phyloP scores from a whole-genome alignment of 2,888 invertebrate species.

The Cheiracanthium punctorium region DNA sequence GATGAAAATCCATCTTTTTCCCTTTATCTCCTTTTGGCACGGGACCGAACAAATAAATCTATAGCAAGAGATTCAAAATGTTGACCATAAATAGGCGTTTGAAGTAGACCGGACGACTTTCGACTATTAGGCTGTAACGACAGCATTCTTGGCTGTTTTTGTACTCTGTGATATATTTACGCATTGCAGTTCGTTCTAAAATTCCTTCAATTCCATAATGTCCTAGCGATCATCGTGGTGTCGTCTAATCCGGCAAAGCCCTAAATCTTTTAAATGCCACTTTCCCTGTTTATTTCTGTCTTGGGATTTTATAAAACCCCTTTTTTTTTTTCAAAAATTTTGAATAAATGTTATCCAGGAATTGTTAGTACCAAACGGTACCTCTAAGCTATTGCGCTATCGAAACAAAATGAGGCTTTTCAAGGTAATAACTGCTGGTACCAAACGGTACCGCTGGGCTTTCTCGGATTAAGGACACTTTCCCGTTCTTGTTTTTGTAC shows the following conservation, averaged over 20 bases:
- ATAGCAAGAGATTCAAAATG: no score
- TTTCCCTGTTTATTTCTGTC: no score
- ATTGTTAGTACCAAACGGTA: no score
- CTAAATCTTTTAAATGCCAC: no score
- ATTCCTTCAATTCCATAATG: no score
- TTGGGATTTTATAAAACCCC: no score
- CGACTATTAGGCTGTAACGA: neutral
- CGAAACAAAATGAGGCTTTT: no score
- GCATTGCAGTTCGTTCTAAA: neutral
- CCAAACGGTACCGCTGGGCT: neutral
- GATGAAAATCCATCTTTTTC: neutral
- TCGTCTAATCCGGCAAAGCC: no score
- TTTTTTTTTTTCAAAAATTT: no score
- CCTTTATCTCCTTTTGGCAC: neutral
- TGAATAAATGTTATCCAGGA: no score
- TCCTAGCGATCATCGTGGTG: no score
- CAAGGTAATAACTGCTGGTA: neutral
- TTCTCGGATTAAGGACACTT: neutral
- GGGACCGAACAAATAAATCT: neutral
- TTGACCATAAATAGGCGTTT: neutral
- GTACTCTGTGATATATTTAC: neutral
- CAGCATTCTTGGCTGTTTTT: neutral
- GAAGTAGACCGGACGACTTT: neutral
- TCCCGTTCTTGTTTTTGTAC: neutral
- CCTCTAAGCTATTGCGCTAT: neutral